Percentiles rank a stretch among this genome's conserved stretches.
These are phyloP conservation scores for Euura lappo DNA, from an alignment of 1,140 invertebrate genomes.

Conservation along the genomic window DNA sequence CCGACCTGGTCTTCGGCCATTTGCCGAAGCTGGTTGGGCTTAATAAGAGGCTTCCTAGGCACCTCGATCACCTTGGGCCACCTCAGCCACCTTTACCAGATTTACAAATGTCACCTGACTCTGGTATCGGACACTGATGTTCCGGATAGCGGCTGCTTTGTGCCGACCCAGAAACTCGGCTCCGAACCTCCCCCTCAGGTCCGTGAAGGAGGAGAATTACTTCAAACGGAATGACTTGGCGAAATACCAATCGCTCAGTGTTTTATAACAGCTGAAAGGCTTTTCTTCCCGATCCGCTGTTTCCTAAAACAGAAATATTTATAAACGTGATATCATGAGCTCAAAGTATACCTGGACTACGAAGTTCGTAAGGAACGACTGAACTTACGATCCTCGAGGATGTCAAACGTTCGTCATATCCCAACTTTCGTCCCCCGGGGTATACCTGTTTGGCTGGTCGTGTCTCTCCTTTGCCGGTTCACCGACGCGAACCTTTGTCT, in stretches of 20 bases:
- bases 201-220: background rate
- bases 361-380: no score
- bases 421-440: background rate
- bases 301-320: no score
- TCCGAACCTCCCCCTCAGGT: no score
- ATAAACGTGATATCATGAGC: no score
- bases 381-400: no score
- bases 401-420: background rate
- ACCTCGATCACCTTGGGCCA: background rate
- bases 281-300: no score
- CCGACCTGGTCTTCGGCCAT: background rate
- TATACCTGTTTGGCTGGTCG: background rate
- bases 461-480: background rate
- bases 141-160: slow-evolving; percentile 46
- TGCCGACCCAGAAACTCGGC: background rate
- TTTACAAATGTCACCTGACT: slow-evolving; percentile 43
- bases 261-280: no score
- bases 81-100: background rate
- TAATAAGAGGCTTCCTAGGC: background rate
- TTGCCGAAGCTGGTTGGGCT: background rate
- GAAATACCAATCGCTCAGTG: background rate
- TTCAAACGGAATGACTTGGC: background rate
- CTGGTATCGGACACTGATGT: slow-evolving; percentile 50
- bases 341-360: no score
- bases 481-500: slow-evolving; percentile 7